Percentiles rank a stretch among this genome's conserved stretches.
These are phyloP conservation scores for Echinops telfairi DNA, from an alignment of 2,113 vertebrate genomes.

Conservation along the genomic window DNA sequence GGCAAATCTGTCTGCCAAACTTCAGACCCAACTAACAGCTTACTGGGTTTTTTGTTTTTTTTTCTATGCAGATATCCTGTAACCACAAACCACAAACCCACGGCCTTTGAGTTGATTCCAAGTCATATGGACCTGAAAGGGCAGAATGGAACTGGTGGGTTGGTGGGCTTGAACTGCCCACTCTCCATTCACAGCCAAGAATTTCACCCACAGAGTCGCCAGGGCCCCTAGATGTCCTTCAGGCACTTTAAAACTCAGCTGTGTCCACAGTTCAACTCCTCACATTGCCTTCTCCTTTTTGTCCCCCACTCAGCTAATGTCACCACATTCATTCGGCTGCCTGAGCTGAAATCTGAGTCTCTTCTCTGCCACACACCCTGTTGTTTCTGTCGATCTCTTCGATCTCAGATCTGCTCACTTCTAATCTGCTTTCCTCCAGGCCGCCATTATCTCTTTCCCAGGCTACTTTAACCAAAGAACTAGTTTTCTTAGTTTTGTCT, in stretches of 20 bases:
- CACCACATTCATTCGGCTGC: not conserved
- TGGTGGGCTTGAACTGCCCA: too few species aligned
- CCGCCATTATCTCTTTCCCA: not conserved
- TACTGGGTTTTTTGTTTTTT: not conserved
- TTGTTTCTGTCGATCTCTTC: not conserved
- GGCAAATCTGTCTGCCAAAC: slow-evolving; percentile 12
- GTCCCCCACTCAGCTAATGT: not conserved
- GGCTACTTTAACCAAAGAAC: slow-evolving; percentile 54
- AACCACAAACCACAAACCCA: not conserved
- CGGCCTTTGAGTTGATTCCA: not conserved
- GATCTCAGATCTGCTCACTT: slow-evolving; percentile 45
- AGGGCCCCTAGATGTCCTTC: not conserved
- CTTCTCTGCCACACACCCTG: not conserved
- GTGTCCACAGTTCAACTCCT: slow-evolving; percentile 41
- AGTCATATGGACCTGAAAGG: not conserved
- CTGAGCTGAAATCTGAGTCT: slow-evolving; percentile 45
- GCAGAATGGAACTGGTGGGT: not conserved
- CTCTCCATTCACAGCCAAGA: not conserved
- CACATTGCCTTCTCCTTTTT: not conserved
- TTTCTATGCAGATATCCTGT: slow-evolving; percentile 22
- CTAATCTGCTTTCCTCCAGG: slow-evolving; percentile 46
- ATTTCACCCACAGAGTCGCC: not conserved
- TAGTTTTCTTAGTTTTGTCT: slow-evolving; percentile 19
- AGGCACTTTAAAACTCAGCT: slow-evolving; percentile 38
- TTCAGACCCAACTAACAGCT: slow-evolving; percentile 21